phyloP scores from a whole-genome alignment of 2,888 invertebrate species.

The Scelioninae gen. 2 region DNA sequence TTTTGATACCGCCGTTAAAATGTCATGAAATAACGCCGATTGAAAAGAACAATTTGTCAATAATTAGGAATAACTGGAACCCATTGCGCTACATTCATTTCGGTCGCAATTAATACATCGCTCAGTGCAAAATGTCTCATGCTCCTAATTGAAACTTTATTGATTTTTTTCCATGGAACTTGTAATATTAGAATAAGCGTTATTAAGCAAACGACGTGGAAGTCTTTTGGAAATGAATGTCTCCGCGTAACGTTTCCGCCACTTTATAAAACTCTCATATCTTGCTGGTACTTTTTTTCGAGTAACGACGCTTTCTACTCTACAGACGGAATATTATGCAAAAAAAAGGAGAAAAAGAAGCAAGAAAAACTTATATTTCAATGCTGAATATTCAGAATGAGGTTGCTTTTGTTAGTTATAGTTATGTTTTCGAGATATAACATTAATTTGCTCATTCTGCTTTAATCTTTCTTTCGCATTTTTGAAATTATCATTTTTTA shows the following conservation, averaged over 20 bases:
- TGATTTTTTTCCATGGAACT: constrained; percentile 22
- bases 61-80: too few relatives aligned
- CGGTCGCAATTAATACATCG: background rate
- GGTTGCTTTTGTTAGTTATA: constrained; percentile 20
- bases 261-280: constrained; percentile 57
- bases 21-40: too few relatives aligned
- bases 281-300: constrained; percentile 49
- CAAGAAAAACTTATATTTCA: constrained; percentile 21
- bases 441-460: too few relatives aligned
- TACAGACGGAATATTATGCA: constrained; percentile 49
- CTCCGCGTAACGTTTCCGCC: constrained; percentile 50
- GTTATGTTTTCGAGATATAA: constrained; percentile 24
- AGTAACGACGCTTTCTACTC: constrained; percentile 55
- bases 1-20: too few relatives aligned
- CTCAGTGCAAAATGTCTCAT: background rate
- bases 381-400: constrained; percentile 31
- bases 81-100: too few relatives aligned
- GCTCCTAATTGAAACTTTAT: constrained; percentile 19
- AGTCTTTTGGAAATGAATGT: constrained; percentile 51
- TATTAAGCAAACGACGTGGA: constrained; percentile 48
- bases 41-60: too few relatives aligned
- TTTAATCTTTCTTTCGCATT: too few relatives aligned
- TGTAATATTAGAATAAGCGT: constrained; percentile 45
- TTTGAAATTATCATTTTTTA: background rate
- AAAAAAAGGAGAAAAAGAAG: too few relatives aligned